Evolutionary conservation across 1,140 invertebrate genomes (phyloP), one percentile per base, ranked within the genome.

Genomic region (Glossosoma conforme): DNA sequence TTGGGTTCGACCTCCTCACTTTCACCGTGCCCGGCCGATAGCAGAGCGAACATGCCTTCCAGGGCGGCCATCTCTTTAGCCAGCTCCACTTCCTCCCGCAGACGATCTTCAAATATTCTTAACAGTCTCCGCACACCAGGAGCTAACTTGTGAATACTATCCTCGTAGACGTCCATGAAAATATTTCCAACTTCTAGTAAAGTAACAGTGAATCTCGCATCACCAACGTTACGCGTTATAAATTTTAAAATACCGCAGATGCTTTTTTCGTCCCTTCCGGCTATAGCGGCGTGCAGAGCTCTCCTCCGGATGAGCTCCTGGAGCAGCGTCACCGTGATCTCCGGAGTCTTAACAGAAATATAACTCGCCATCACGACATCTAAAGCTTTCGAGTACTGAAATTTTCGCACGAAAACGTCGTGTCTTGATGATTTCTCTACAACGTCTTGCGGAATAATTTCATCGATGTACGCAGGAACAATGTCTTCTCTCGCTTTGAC

Each of bases 251-350:
- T 73, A 43, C 68, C 64, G 5, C 74, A 65, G 14, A 94, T 64
- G 21, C 78, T 77, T 58, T 84, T 81, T 36, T 82, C 80, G 52
- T 83, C 76, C 60, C 87, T 74, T 13, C 81, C 82, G 24, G 78
- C 74, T 3, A 94, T 67, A 2, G 91, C 88, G 55, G 80, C 75
- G 58, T 76, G 66, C 22, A 91, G 65, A n/a, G 83, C 85, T 67
- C 84, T 79, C 28, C 88, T 78, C 63, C 85, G 78, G 11, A 87
- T 82, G 24, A 97, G 69, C 70, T 97, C 93, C 66, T 91, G 86
- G 53, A 95, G 76, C 3, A 95, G 69, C 41, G 83, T 79, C 36
- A 93, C 79, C 2, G 88, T 87, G 20, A 84, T 73, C 60, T 91
- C 84, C 2, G 93, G 91, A 33, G 72, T 75, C 62, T 82, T 84